Base-by-base conservation (phyloP, 2,888 invertebrate species). In the Stramonita haemastoma region DNA sequence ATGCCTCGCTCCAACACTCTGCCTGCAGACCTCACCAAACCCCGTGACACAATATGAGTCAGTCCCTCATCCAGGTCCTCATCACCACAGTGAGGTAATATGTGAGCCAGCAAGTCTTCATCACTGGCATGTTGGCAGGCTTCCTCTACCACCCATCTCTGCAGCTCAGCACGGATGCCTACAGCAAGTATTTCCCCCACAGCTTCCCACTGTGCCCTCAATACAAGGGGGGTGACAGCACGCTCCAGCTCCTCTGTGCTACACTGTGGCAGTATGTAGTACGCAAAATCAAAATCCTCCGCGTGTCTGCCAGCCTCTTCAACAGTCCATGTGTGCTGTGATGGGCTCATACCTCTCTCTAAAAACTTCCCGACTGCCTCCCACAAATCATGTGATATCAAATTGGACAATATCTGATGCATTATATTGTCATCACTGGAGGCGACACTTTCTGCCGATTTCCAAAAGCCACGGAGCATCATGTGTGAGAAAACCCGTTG, bases 111-210 rank as follows among this genome's bases (percentile, higher is more conserved):
- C 15, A 86, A 32, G 32, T 22, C 15, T 19, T 70, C 57, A 70
- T 70, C 34, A 56, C 19, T 22, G n/a, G 22, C 66, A 70, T 70
- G 34, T 34, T n/a, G 34, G n/a, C 66, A 34, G 66, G 66, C 70
- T 32, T 86, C 57, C 32, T 86, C 70, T 1, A 70, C 34, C 6
- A 34, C 86, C 86, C 86, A 86, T n/a, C 86, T 86, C 34, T 36
- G 36, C 57, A 15, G 86, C 13, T 6, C 13, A 5, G 32, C 15
- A 22, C 70, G 66, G n/a, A 85, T 57, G 29, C 85, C 85, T 57
- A 29, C 15, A 17, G 19, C 22, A 26, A 70, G 22, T 26, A 70
- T 36, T 22, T 26, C 70, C 15, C 22, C 70, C 29, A 70, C 66
- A 6, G 70, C 22, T 26, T 86, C 34, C 86, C 86, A 86, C 32